Conservation (phyloP, 2,113 vertebrate genomes). For the Epinephelus moara region DNA sequence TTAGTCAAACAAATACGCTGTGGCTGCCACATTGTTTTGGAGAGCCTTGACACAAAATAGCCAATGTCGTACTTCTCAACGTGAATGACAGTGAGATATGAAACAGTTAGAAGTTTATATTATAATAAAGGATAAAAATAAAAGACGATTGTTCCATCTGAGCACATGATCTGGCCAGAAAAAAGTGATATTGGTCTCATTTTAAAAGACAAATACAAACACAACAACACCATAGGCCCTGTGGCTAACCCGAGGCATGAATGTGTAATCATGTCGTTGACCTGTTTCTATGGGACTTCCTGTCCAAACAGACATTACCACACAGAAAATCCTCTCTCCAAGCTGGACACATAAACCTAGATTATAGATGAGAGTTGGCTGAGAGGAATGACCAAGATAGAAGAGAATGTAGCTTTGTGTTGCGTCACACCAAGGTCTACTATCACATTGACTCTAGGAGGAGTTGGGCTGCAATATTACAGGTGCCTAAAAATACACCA, state of each 20-base stretch:
- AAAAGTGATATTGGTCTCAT: slow-evolving; percentile 4
- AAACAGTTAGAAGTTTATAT: not conserved
- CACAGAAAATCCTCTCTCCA: not conserved
- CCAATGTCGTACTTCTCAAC: not conserved
- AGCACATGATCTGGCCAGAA: not conserved
- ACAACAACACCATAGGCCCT: not conserved
- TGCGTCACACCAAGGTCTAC: slow-evolving; percentile 12
- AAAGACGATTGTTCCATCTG: not conserved
- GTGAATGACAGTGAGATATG: not conserved
- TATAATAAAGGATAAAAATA: slow-evolving; percentile 1
- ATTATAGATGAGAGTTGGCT: slow-evolving; percentile 12
- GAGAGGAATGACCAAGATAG: not conserved
- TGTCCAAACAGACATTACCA: slow-evolving; percentile 21
- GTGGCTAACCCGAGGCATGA: slow-evolving; percentile 47
- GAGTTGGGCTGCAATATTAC: not conserved
- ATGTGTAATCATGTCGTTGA: slow-evolving; percentile 29
- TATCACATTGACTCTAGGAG: not conserved
- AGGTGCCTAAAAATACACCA: not conserved
- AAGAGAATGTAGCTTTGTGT: slow-evolving; percentile 23
- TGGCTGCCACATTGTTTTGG: slow-evolving; percentile 26
- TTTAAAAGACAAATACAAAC: slow-evolving; percentile 14
- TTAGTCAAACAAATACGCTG: slow-evolving; percentile 34
- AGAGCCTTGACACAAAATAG: slow-evolving; percentile 28
- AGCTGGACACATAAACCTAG: slow-evolving; percentile 2
- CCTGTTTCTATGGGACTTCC: slow-evolving; percentile 16